Evolutionary conservation across 2,113 vertebrate genomes (phyloP).

Genomic region (Phylloscopus trochiloides): DNA sequence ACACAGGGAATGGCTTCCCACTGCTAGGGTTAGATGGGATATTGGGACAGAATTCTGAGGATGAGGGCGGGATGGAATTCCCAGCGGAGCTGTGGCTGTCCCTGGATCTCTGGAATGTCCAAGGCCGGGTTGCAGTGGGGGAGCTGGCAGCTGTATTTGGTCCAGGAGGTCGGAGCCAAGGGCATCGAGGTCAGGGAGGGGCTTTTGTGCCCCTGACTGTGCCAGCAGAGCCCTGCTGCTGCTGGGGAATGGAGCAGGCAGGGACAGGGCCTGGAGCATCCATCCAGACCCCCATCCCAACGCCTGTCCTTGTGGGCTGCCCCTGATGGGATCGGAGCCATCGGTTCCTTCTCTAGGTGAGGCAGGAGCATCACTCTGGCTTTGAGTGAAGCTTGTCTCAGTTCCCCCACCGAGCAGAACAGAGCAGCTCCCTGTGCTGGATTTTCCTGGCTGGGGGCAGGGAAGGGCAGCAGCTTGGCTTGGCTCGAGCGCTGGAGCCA

Average conservation of each 20-base stretch:
- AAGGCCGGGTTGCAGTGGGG: too few species aligned
- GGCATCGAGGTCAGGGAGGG: rapidly evolving
- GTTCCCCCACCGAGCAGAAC: not conserved
- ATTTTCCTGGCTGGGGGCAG: not conserved
- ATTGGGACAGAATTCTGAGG: too few species aligned
- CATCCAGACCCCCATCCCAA: not conserved
- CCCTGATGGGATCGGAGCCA: not conserved
- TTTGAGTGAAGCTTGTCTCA: not conserved
- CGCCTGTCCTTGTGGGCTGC: rapidly evolving
- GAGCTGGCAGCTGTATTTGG: too few species aligned
- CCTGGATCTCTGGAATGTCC: too few species aligned
- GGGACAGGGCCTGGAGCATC: not conserved
- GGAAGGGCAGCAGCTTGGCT: not conserved
- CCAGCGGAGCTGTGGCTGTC: too few species aligned
- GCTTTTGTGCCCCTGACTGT: rapidly evolving
- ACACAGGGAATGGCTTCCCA: too few species aligned
- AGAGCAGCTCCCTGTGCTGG: not conserved
- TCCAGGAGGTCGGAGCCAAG: too few species aligned
- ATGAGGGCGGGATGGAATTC: too few species aligned
- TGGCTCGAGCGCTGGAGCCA: not conserved
- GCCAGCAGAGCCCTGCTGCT: not conserved
- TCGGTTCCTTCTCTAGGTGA: not conserved
- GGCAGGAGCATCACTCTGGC: not conserved
- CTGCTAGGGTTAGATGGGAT: too few species aligned
- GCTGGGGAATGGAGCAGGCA: not conserved